phyloP scores from a whole-genome alignment of 2,797 vertebrate species.

The Phrynocephalus forsythii region DNA sequence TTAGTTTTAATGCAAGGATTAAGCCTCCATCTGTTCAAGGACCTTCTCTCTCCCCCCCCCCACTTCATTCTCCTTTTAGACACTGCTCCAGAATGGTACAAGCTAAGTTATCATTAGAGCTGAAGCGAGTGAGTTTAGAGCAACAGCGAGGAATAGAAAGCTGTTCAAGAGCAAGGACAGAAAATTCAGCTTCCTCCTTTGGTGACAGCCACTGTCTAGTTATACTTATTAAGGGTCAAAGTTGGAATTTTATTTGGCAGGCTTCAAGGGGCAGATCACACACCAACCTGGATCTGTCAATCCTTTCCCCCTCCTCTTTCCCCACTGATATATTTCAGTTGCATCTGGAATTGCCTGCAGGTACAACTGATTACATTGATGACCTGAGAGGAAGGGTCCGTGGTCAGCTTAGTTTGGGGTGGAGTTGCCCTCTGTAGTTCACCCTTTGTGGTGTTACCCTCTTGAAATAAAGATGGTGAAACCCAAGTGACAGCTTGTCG shows the following conservation, averaged over 20 bases:
- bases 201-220: neutral
- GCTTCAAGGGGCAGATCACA: neutral
- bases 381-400: neutral
- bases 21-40: conserved; percentile 20
- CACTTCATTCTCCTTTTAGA: neutral
- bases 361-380: neutral
- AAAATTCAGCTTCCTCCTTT: neutral
- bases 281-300: conserved; percentile 10
- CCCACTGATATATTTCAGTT: neutral
- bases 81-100: neutral
- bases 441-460: neutral
- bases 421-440: neutral
- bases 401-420: neutral
- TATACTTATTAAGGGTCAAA: neutral
- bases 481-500: neutral
- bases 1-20: conserved; percentile 23
- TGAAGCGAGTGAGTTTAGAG: neutral
- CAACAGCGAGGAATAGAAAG: neutral
- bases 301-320: no score
- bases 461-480: neutral
- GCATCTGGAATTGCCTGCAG: neutral
- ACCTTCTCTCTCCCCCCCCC: neutral
- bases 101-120: conserved; percentile 23
- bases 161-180: neutral
- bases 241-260: conserved; percentile 37